phyloP scores from a whole-genome alignment of 2,797 vertebrate species.

The Pipistrellus nathusii region DNA sequence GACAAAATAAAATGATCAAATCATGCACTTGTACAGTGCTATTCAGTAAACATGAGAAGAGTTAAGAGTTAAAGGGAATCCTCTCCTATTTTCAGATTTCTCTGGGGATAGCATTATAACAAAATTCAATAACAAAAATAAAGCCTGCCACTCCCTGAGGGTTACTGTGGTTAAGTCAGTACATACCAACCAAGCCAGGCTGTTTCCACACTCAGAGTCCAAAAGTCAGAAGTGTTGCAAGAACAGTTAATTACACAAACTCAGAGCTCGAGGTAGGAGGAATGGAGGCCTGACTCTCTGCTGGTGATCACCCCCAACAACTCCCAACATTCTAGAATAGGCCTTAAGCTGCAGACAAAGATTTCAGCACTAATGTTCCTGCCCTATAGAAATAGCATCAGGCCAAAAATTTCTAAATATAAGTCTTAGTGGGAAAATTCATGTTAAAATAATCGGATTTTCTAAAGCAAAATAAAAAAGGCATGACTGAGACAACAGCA shows the following conservation, averaged over 20 bases:
- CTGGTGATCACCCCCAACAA: background rate
- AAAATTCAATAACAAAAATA: constrained; percentile 59
- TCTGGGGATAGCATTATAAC: constrained; percentile 3
- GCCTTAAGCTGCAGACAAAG: background rate
- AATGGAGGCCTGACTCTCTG: background rate
- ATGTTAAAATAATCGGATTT: constrained; percentile 36
- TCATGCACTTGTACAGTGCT: background rate
- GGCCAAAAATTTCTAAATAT: background rate
- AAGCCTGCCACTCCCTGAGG: background rate
- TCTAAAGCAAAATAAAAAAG: constrained; percentile 11
- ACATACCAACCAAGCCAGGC: background rate
- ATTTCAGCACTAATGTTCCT: background rate
- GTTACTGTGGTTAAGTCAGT: background rate
- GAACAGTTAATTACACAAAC: background rate
- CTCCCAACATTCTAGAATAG: background rate
- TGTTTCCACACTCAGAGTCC: background rate
- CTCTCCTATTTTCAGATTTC: constrained; percentile 49
- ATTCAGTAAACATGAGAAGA: constrained; percentile 20
- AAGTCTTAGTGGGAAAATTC: constrained; percentile 45
- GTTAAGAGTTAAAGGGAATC: background rate
- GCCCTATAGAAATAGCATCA: background rate
- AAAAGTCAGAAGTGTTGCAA: constrained; percentile 5
- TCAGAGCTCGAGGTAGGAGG: background rate
- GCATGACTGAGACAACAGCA: background rate
- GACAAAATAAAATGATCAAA: background rate